Evolutionary conservation across 2,113 vertebrate species (phyloP).

Genomic region (Mandrillus leucophaeus): DNA sequence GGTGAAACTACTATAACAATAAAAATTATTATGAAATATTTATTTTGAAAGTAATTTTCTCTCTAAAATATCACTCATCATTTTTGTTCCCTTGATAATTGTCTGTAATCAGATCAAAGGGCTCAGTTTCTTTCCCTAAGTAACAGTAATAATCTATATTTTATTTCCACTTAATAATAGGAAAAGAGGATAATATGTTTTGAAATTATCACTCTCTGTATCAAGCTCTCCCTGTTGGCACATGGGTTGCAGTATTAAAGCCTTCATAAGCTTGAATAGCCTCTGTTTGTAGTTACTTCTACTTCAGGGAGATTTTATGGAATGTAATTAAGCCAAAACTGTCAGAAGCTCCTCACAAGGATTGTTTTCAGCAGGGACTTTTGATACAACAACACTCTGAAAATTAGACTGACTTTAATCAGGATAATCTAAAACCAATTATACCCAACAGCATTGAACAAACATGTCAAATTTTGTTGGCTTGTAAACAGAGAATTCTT

Average conservation of each 20-base stretch:
- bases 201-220: background rate
- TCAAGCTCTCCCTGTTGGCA: background rate
- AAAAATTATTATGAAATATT: constrained; percentile 5
- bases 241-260: constrained; percentile 16
- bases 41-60: constrained; percentile 49
- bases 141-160: background rate
- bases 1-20: background rate
- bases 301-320: constrained; percentile 44
- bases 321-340: constrained; percentile 58
- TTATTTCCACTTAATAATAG: constrained; percentile 32
- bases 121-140: constrained; percentile 19
- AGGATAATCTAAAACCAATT: constrained; percentile 54
- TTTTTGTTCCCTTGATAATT: background rate
- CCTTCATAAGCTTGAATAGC: background rate
- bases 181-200: background rate
- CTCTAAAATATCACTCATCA: background rate
- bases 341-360: constrained; percentile 24
- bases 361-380: constrained; percentile 49
- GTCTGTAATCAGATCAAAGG: constrained; percentile 16
- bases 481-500: constrained; percentile 9
- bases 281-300: background rate
- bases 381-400: constrained; percentile 1
- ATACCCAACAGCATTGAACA: background rate
- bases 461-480: background rate
- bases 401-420: constrained; percentile 54